phyloP scores from a whole-genome alignment of 2,888 invertebrate species.

The Smittia sp. region DNA sequence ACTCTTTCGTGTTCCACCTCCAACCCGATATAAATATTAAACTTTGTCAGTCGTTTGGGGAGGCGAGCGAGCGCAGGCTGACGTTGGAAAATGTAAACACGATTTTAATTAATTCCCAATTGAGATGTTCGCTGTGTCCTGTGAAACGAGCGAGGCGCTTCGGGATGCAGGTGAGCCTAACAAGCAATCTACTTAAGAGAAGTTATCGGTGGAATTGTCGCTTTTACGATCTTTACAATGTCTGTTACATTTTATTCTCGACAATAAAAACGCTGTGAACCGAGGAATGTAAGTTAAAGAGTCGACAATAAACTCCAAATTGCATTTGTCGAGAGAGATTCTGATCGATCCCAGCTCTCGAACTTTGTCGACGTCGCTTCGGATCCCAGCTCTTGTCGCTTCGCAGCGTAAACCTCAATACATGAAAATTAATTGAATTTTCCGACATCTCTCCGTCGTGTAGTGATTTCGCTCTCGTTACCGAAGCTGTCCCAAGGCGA shows the following conservation, averaged over 20 bases:
- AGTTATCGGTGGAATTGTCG: neutral
- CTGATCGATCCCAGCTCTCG: no score
- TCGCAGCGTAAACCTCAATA: neutral
- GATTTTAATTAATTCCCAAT: conserved; percentile 30
- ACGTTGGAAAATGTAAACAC: conserved; percentile 12
- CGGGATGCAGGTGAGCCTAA: neutral
- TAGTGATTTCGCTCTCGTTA: conserved; percentile 2
- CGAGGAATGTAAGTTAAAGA: neutral
- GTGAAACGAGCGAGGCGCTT: neutral
- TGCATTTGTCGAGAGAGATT: neutral
- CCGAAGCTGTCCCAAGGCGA: neutral
- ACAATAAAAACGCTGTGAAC: neutral
- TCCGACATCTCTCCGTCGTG: neutral
- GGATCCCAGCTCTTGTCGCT: neutral
- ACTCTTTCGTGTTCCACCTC: neutral
- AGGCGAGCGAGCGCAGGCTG: neutral
- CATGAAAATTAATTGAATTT: conserved; percentile 18
- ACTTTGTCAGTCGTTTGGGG: conserved; percentile 19
- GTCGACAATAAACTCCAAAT: neutral
- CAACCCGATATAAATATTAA: conserved; percentile 15
- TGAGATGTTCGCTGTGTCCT: neutral
- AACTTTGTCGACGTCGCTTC: no score
- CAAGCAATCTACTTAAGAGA: neutral
- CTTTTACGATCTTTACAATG: neutral
- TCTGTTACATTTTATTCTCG: neutral